These are phyloP conservation scores for Buathra laborator DNA, from an alignment of 2,888 invertebrate species.

Conservation along the genomic window DNA sequence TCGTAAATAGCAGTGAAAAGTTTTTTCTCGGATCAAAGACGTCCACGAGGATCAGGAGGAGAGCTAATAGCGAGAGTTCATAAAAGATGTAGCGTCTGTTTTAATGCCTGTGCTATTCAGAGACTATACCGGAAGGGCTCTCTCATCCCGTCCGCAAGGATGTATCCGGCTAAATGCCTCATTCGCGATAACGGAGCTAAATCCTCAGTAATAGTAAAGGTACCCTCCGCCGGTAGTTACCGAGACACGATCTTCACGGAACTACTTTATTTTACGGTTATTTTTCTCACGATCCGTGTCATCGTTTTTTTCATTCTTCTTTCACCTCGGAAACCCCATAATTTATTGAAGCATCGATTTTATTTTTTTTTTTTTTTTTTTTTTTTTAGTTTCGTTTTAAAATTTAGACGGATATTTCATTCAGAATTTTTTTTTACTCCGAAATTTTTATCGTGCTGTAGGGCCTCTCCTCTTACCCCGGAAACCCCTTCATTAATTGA, in stretches of 20 bases:
- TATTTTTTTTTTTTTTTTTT: not conserved
- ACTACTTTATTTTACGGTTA: not conserved
- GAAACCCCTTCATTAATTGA: not conserved
- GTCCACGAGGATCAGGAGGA: not conserved
- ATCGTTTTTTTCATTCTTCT: not conserved
- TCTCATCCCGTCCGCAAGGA: not conserved
- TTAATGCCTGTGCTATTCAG: not conserved
- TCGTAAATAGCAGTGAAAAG: not conserved
- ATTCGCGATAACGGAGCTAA: conserved; percentile 22
- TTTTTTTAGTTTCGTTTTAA: not conserved
- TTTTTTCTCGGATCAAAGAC: not conserved
- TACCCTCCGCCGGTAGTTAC: not conserved
- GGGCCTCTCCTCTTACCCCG: not conserved
- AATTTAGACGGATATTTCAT: not conserved
- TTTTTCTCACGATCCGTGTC: not conserved
- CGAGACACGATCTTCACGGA: not conserved
- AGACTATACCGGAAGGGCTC: conserved; percentile 4
- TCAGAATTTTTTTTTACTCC: not conserved
- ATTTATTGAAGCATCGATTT: not conserved
- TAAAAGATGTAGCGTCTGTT: conserved; percentile 12
- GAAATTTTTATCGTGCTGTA: no score
- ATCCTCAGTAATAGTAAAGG: not conserved
- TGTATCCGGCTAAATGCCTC: conserved; percentile 21
- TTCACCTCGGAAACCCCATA: not conserved
- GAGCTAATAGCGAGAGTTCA: conserved; percentile 8